Evolutionary conservation across 2,888 invertebrate genomes (phyloP).

Genomic region (Tetragonula carbonaria): DNA sequence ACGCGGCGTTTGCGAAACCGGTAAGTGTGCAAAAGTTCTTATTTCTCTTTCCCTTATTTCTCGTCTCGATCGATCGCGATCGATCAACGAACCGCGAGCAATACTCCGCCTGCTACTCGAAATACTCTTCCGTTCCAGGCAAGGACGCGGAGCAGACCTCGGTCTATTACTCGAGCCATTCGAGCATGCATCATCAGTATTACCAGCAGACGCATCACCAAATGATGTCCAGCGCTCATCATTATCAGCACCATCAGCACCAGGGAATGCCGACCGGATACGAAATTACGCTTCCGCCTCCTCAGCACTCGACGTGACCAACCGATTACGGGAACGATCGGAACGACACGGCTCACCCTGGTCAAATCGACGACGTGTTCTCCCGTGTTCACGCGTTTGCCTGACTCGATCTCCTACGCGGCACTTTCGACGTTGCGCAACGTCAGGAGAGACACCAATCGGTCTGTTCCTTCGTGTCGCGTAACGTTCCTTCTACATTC

Average conservation of each 20-base stretch:
- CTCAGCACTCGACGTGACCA: constrained; percentile 82
- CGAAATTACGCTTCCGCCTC: constrained; percentile 80
- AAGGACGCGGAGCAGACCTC: constrained; percentile 80
- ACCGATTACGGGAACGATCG: constrained; percentile 70
- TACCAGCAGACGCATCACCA: constrained; percentile 81
- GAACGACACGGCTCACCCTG: constrained; percentile 70
- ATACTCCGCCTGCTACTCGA: not conserved
- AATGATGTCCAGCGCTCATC: constrained; percentile 77
- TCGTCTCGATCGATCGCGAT: not conserved
- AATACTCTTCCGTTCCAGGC: constrained; percentile 61
- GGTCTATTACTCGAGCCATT: constrained; percentile 80
- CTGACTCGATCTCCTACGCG: constrained; percentile 61
- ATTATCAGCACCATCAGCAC: constrained; percentile 79
- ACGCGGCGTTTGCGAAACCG: constrained; percentile 78
- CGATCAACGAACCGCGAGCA: not conserved
- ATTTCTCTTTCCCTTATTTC: not conserved
- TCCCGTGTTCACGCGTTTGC: constrained; percentile 78
- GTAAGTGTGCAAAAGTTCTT: constrained; percentile 59
- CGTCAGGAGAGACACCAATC: too few species aligned
- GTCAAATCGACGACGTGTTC: constrained; percentile 76
- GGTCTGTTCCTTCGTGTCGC: not conserved
- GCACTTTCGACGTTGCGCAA: too few species aligned
- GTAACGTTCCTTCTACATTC: not conserved
- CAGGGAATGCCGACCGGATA: constrained; percentile 76
- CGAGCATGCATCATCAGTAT: constrained; percentile 82